These are phyloP conservation scores for Ptychoptera contaminata DNA, from an alignment of 2,888 invertebrate species.

Conservation along the genomic window DNA sequence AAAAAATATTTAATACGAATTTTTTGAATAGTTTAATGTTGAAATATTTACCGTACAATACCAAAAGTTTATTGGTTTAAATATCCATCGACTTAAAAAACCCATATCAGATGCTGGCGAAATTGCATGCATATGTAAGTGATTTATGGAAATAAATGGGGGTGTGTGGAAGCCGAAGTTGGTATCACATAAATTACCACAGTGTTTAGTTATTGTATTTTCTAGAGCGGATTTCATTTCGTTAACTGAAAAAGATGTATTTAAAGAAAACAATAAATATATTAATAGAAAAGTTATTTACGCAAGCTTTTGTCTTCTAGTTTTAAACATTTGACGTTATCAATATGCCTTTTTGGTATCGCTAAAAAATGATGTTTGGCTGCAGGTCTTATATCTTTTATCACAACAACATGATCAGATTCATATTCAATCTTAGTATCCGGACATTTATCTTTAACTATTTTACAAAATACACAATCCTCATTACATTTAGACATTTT, in stretches of 20 bases:
- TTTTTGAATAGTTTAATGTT: too few species aligned
- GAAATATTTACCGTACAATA: slow-evolving; percentile 52
- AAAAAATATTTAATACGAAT: too few species aligned
- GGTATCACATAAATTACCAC: slow-evolving; percentile 31
- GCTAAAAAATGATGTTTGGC: slow-evolving; percentile 64
- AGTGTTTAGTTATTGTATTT: slow-evolving; percentile 31
- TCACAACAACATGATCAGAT: slow-evolving; percentile 61
- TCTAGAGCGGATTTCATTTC: slow-evolving; percentile 34
- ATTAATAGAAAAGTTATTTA: slow-evolving; percentile 29
- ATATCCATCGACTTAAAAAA: slow-evolving; percentile 44
- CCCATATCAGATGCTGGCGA: slow-evolving; percentile 63
- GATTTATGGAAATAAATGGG: slow-evolving; percentile 67
- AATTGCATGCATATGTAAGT: slow-evolving; percentile 77
- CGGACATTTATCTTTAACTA: slow-evolving; percentile 39
- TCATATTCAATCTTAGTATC: slow-evolving; percentile 48
- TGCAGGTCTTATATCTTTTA: slow-evolving; percentile 71
- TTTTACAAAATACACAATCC: slow-evolving; percentile 60
- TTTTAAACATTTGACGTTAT: slow-evolving; percentile 52
- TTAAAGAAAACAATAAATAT: not conserved
- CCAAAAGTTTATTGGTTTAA: slow-evolving; percentile 61
- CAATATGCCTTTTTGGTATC: slow-evolving; percentile 60
- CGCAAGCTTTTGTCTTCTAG: slow-evolving; percentile 50
- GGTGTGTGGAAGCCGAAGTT: slow-evolving; percentile 81
- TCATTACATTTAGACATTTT: too few species aligned
- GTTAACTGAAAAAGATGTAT: slow-evolving; percentile 2